Conservation (phyloP, 2,113 vertebrate genomes). For the Microcebus jonahi region DNA sequence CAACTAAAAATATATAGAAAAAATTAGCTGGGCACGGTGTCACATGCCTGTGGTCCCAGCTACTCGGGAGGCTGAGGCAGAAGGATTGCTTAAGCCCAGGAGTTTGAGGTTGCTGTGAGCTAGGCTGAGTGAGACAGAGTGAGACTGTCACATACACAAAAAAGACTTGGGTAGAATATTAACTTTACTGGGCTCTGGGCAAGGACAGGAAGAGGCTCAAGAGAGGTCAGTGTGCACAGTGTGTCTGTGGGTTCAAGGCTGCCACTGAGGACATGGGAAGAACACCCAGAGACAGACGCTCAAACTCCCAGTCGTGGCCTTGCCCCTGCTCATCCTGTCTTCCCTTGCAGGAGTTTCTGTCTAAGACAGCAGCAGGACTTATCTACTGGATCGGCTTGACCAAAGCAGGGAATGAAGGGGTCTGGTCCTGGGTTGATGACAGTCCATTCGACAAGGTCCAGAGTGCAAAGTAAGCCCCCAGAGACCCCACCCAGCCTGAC, state of each 20-base stretch:
- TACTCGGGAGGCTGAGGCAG: too few relatives aligned
- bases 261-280: background rate
- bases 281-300: background rate
- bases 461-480: background rate
- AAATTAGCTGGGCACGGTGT: too few relatives aligned
- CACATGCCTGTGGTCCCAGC: too few relatives aligned
- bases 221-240: background rate
- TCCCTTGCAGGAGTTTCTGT: constrained; percentile 66
- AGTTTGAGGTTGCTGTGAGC: too few relatives aligned
- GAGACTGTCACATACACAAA: too few relatives aligned
- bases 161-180: background rate
- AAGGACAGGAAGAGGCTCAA: background rate
- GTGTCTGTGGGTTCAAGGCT: background rate
- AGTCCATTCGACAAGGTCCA: constrained; percentile 7
- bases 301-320: accelerated
- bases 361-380: background rate
- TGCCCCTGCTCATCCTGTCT: background rate
- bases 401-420: constrained; percentile 51
- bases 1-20: too few relatives aligned
- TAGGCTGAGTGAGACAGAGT: too few relatives aligned
- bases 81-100: too few relatives aligned
- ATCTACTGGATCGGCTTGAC: constrained; percentile 71
- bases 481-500: background rate
- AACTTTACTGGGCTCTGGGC: background rate
- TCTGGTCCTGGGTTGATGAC: constrained; percentile 72